phyloP scores from a whole-genome alignment of 2,113 vertebrate genomes.

The Empidonax traillii region DNA sequence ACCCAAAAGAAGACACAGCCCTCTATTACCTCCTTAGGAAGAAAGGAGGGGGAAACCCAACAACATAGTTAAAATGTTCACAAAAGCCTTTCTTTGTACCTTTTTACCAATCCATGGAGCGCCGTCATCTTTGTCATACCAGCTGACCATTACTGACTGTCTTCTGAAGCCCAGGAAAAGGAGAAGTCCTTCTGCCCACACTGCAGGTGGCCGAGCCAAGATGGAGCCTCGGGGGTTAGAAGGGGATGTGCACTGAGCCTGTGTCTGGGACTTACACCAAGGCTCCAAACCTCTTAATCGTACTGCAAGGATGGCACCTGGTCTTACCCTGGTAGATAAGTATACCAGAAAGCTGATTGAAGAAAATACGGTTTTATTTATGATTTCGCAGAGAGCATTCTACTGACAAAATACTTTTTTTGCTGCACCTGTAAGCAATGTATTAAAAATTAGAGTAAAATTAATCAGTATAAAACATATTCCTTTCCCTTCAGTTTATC shows the following conservation, averaged over 20 bases:
- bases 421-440: background rate
- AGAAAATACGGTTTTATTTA: background rate
- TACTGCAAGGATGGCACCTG: background rate
- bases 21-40: background rate
- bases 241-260: fast-evolving
- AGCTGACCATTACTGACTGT: background rate
- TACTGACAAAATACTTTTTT: background rate
- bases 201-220: background rate
- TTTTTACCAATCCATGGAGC: background rate
- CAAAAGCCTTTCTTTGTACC: background rate
- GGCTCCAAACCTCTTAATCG: background rate
- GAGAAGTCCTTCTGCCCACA: background rate
- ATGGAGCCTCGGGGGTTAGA: background rate
- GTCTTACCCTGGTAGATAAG: background rate
- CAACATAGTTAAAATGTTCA: background rate
- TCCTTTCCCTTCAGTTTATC: background rate
- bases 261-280: background rate
- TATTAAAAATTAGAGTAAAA: background rate
- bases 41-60: background rate
- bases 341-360: background rate
- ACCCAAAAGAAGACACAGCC: background rate
- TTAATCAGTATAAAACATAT: background rate
- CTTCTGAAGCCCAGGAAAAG: background rate
- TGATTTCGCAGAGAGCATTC: background rate
- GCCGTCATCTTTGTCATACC: background rate